phyloP scores from a whole-genome alignment of 2,113 vertebrate species.

The Gopherus evgoodei region DNA sequence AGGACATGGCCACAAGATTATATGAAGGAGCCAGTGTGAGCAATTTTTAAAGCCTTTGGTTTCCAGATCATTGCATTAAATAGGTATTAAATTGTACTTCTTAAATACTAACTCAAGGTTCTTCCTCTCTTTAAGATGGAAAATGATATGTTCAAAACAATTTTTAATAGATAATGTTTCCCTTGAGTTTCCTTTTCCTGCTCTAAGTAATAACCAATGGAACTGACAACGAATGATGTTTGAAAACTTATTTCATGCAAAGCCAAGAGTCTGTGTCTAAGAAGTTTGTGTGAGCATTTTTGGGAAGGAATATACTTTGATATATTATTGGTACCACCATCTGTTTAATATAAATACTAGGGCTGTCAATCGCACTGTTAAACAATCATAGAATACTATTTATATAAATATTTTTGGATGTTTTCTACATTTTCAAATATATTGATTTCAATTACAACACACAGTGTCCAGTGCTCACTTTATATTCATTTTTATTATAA shows the following conservation, averaged over 20 bases:
- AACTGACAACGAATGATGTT: not conserved
- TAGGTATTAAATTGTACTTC: not conserved
- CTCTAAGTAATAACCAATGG: not conserved
- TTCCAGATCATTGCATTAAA: not conserved
- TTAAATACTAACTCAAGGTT: not conserved
- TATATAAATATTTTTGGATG: too few relatives aligned
- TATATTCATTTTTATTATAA: too few relatives aligned
- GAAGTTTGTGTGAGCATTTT: not conserved
- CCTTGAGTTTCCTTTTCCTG: not conserved
- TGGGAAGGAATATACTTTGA: not conserved
- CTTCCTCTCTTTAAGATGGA: not conserved
- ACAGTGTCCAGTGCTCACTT: too few relatives aligned
- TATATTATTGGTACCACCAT: not conserved
- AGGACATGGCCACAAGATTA: not conserved
- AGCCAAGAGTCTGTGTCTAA: not conserved
- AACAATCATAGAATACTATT: too few relatives aligned
- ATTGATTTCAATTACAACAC: too few relatives aligned
- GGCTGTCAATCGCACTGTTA: too few relatives aligned
- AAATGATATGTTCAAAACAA: not conserved
- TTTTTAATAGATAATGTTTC: not conserved
- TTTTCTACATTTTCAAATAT: too few relatives aligned
- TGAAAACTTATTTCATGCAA: not conserved
- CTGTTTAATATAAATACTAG: not conserved
- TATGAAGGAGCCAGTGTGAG: not conserved
- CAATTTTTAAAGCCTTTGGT: not conserved